Evolutionary conservation across 2,113 vertebrate genomes (phyloP).

Genomic region (Chinchilla lanigera): DNA sequence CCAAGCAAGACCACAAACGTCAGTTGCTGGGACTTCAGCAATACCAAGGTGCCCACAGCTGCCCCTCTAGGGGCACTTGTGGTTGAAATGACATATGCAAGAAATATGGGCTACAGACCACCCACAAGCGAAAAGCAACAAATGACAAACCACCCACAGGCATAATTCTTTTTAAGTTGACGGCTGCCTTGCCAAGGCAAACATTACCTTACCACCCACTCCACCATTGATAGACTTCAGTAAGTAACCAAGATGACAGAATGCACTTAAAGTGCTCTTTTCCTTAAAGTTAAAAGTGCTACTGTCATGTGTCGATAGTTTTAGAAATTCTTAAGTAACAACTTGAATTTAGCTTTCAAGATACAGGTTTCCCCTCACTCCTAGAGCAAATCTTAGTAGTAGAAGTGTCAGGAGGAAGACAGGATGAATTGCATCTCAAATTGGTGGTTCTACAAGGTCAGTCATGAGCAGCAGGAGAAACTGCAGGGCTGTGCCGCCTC

Average conservation of each 20-base stretch:
- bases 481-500: neutral
- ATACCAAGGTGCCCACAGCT: neutral
- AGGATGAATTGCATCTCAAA: neutral
- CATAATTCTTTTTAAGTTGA: constrained; percentile 53
- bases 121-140: constrained; percentile 57
- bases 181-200: constrained; percentile 63
- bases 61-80: neutral
- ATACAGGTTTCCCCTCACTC: neutral
- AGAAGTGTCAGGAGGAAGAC: neutral
- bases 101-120: constrained; percentile 61
- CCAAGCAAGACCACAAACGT: neutral
- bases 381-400: neutral
- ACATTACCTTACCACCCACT: constrained; percentile 61
- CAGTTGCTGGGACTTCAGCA: neutral
- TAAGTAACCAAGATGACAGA: constrained; percentile 66
- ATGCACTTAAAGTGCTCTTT: constrained; percentile 50
- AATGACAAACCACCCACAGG: neutral
- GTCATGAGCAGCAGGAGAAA: neutral
- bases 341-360: constrained; percentile 49
- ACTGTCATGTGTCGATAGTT: constrained; percentile 55
- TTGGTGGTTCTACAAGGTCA: neutral
- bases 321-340: constrained; percentile 64
- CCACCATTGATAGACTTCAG: constrained; percentile 43
- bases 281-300: constrained; percentile 43
- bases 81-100: constrained; percentile 4